A percentile compares a stretch with the other conserved stretches of the same genome.
These are phyloP conservation scores for Chaetogeoica ovagalla DNA, from an alignment of 2,888 invertebrate species.

Conservation along the genomic window DNA sequence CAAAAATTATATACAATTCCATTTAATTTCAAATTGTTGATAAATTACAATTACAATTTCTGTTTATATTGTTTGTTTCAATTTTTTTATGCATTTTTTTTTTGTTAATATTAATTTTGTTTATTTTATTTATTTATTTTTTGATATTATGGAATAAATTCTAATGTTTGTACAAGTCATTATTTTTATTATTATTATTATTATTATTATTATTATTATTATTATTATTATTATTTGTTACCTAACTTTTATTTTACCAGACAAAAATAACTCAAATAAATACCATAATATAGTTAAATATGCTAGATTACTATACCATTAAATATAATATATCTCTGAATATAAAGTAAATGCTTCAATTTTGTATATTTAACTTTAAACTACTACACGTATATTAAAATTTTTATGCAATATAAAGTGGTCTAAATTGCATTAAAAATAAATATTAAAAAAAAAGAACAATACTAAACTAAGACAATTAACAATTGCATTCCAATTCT, in stretches of 20 bases:
- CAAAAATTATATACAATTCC: neutral
- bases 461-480: neutral
- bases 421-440: neutral
- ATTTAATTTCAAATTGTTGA: constrained; percentile 7
- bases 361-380: neutral
- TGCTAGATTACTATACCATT: neutral
- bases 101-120: constrained; percentile 1
- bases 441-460: neutral
- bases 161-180: neutral
- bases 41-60: neutral
- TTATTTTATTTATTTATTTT: constrained; percentile 7
- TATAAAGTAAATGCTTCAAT: neutral
- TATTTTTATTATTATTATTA: constrained; percentile 8
- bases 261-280: constrained; percentile 1
- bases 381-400: neutral
- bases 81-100: constrained; percentile 14
- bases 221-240: neutral
- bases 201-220: constrained; percentile 2
- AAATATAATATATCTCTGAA: constrained; percentile 32
- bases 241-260: constrained; percentile 10
- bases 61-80: neutral
- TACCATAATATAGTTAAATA: neutral
- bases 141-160: constrained; percentile 1
- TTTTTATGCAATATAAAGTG: neutral
- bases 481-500: neutral